phyloP scores from a whole-genome alignment of 2,888 invertebrate species.

The Spodoptera picta region DNA sequence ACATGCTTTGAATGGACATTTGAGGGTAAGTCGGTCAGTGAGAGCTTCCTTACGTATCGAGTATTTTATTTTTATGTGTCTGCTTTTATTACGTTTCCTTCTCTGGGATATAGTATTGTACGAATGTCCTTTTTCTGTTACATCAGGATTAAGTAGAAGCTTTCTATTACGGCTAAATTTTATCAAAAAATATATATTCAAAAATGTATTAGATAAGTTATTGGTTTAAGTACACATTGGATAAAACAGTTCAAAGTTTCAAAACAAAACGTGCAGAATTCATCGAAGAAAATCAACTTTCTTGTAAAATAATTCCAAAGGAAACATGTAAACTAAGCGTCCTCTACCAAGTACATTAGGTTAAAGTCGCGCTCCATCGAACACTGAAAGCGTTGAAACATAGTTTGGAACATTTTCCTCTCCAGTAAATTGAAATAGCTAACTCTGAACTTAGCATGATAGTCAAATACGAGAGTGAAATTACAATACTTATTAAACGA shows the following conservation, averaged over 20 bases:
- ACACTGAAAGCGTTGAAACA: constrained; percentile 21
- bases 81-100: constrained; percentile 22
- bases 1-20: constrained; percentile 44
- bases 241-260: background rate
- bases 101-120: background rate
- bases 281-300: constrained; percentile 1
- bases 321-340: constrained; percentile 16
- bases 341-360: constrained; percentile 6
- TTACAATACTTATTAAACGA: constrained; percentile 46
- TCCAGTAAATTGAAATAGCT: constrained; percentile 22
- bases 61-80: constrained; percentile 35
- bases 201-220: too few species aligned
- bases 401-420: constrained; percentile 28
- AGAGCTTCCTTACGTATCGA: constrained; percentile 22
- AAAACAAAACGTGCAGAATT: too few species aligned
- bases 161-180: background rate
- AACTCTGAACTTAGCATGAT: constrained; percentile 28
- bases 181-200: background rate
- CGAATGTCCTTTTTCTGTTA: too few species aligned
- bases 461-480: constrained; percentile 36
- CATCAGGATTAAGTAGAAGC: background rate
- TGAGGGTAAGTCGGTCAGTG: constrained; percentile 31
- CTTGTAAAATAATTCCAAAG: constrained; percentile 4
- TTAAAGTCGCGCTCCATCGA: constrained; percentile 17
- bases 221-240: background rate